These are phyloP conservation scores for Ormyrus rosae DNA, from an alignment of 2,888 invertebrate genomes.

Conservation along the genomic window DNA sequence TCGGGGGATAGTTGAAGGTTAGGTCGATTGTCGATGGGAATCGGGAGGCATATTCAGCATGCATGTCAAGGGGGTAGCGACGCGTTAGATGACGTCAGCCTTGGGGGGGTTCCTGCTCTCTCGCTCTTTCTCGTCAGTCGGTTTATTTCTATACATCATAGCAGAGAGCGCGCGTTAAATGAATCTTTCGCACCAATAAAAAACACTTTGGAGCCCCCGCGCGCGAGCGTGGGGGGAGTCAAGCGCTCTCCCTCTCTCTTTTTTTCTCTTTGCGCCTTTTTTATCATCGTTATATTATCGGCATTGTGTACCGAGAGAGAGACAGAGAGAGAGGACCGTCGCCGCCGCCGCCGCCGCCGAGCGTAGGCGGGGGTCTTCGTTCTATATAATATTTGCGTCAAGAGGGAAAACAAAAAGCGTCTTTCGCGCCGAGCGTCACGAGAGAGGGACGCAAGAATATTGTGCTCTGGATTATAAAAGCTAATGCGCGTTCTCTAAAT, in stretches of 20 bases:
- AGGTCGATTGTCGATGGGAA: slow-evolving; percentile 59
- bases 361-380: slow-evolving; percentile 5
- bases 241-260: slow-evolving; percentile 3
- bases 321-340: not conserved
- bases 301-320: not conserved
- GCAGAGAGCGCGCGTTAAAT: slow-evolving; percentile 44
- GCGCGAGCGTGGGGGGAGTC: slow-evolving; percentile 5
- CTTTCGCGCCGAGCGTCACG: slow-evolving; percentile 47
- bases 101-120: slow-evolving; percentile 12
- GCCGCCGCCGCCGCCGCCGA: not conserved
- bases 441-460: slow-evolving; percentile 26
- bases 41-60: slow-evolving; percentile 56
- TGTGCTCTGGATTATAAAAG: slow-evolving; percentile 34
- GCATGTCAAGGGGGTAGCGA: slow-evolving; percentile 58
- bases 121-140: slow-evolving; percentile 10
- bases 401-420: slow-evolving; percentile 36
- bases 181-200: slow-evolving; percentile 55
- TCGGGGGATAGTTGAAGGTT: slow-evolving; percentile 55
- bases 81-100: slow-evolving; percentile 58
- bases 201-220: slow-evolving; percentile 38
- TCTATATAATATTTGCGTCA: slow-evolving; percentile 36
- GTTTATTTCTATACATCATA: slow-evolving; percentile 7
- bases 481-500: slow-evolving; percentile 38
- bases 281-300: slow-evolving; percentile 42
- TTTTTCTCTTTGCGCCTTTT: slow-evolving; percentile 27